These are phyloP conservation scores for Syngnathus typhle DNA, from an alignment of 2,113 vertebrate species.

Conservation along the genomic window DNA sequence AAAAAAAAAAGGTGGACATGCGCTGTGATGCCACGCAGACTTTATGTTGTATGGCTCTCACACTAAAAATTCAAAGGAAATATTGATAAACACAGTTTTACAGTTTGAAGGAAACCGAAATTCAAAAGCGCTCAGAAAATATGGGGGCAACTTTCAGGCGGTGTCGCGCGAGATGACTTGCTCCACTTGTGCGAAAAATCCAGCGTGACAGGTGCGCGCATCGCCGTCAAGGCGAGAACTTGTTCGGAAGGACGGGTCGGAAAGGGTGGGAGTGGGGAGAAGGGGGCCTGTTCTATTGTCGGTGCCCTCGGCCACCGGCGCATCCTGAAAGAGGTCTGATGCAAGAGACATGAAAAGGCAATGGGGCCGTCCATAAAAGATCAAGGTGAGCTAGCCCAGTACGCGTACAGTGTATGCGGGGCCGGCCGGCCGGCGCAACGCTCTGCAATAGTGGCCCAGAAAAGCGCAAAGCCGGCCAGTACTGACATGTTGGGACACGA, in stretches of 20 bases:
- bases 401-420: slow-evolving; percentile 29
- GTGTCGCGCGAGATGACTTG: slow-evolving; percentile 66
- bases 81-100: no score
- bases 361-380: slow-evolving; percentile 56
- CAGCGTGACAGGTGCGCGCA: slow-evolving; percentile 66
- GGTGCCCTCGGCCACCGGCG: slow-evolving; percentile 1
- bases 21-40: no score
- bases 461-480: slow-evolving; percentile 27
- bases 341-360: slow-evolving; percentile 56
- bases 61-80: no score
- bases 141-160: slow-evolving; percentile 67
- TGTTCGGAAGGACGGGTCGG: slow-evolving; percentile 37
- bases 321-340: slow-evolving; percentile 42
- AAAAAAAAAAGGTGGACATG: no score
- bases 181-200: slow-evolving; percentile 65
- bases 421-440: slow-evolving; percentile 36
- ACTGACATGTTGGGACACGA: slow-evolving; percentile 23
- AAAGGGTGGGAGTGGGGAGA: neutral
- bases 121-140: slow-evolving; percentile 47
- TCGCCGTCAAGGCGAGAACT: slow-evolving; percentile 54
- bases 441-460: slow-evolving; percentile 50
- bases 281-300: slow-evolving; percentile 44
- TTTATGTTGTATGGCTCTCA: no score
- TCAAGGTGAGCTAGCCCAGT: slow-evolving; percentile 42
- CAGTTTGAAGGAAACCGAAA: slow-evolving; percentile 28